Conservation (phyloP, 1,140 invertebrate species). For the Whitmania pigra region DNA sequence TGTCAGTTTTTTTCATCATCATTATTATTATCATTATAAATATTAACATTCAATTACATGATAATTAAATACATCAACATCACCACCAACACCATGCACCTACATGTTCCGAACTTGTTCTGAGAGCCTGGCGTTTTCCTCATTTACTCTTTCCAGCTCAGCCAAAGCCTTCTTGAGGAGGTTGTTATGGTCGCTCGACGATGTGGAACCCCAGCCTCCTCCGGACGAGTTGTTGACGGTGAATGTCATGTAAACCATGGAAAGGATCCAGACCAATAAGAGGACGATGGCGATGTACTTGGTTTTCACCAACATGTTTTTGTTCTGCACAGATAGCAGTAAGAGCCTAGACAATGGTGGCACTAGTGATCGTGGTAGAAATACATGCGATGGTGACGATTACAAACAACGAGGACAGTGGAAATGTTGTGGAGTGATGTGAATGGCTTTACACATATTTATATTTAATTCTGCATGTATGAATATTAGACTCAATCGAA, state of each 20-base stretch:
- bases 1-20: no score
- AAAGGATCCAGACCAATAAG: conserved; percentile 1
- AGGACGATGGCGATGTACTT: not conserved
- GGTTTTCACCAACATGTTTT: not conserved
- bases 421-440: no score
- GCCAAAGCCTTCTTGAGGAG: not conserved
- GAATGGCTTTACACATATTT: no score
- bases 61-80: not conserved
- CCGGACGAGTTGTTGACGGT: not conserved
- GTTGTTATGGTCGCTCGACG: not conserved
- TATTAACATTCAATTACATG: no score
- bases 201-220: not conserved
- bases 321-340: no score
- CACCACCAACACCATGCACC: not conserved
- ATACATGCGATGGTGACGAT: no score
- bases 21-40: not conserved
- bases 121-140: not conserved
- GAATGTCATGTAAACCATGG: conserved; percentile 11
- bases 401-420: no score
- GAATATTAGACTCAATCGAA: no score
- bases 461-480: no score
- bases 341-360: no score
- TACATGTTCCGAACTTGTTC: not conserved
- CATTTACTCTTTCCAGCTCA: not conserved
- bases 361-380: no score